Percentiles rank a stretch among this genome's conserved stretches.
phyloP scores from a whole-genome alignment of 2,888 invertebrate genomes.

The Lymantria dispar region DNA sequence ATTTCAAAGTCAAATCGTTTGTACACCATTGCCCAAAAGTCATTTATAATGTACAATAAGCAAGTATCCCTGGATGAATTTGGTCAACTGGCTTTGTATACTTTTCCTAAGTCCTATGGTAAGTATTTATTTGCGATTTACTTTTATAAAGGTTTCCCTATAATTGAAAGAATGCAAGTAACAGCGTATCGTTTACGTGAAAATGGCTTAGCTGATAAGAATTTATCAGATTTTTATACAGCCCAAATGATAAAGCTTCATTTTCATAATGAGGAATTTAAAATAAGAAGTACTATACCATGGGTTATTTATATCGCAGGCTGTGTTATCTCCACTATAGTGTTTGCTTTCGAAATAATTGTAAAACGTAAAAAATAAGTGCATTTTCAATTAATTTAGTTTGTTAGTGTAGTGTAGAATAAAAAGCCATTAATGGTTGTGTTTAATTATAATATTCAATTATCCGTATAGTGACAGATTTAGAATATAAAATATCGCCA shows the following conservation, averaged over 20 bases:
- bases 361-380: no score
- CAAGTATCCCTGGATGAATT: background rate
- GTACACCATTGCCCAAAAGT: background rate
- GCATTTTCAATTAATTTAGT: background rate
- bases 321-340: background rate
- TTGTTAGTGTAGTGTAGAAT: no score
- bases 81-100: constrained; percentile 3
- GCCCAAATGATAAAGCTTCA: background rate
- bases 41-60: background rate
- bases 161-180: background rate
- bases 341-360: constrained; percentile 4
- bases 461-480: no score
- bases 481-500: no score
- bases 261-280: background rate
- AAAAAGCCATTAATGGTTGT: no score
- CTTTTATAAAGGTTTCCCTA: constrained; percentile 18
- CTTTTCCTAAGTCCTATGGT: constrained; percentile 3
- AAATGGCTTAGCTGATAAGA: constrained; percentile 6
- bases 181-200: constrained; percentile 7
- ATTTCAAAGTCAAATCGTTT: background rate
- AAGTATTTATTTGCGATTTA: constrained; percentile 1
- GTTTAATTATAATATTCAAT: no score
- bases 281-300: background rate
- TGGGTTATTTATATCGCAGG: background rate
- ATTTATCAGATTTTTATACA: background rate